Evolutionary conservation across 2,113 vertebrate species (phyloP), one percentile per base, ranked within the genome.

Genomic region (Urocolius indicus): DNA sequence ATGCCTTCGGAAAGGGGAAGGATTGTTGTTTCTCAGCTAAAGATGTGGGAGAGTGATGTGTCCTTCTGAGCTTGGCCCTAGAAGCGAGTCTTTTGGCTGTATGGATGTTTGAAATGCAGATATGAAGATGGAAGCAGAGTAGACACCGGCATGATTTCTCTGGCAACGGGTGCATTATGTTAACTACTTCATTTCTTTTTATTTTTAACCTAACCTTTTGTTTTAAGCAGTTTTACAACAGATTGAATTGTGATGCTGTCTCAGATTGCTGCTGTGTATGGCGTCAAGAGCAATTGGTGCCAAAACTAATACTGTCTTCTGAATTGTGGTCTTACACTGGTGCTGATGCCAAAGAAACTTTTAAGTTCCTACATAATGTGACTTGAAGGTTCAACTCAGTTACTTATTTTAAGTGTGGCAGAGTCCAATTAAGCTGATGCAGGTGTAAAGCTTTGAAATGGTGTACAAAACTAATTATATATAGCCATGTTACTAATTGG

Each of bases 391-490:
- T 63, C n/a, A 72, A 76, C 34, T 81, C 6, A 5, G 54, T 58
- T 67, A 19, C 23, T 76, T 58, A 76, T 77, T 80, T 77, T 2
- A n/a, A 72, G 58, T 65, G 59, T n/a, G 18, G 79, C 45, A 59
- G n/a, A 86, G 85, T 71, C 59, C 55, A 90, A 7, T 94, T 83
- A 83, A 80, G 63, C 24, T 73, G 85, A 7, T 83, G 59, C 91
- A 90, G 79, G 80, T 92, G 86, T 59, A 59, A 18, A 73, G 76
- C 55, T 92, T 73, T 80, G 55, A 80, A 90, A 55, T 92, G 22
- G 8, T 71, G 26, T 52, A 15, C 74, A 72, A 48, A 92, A 45
- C 63, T 92, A 74, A 87, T 90, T 67, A n/a, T 13, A 67, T 65
- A n/a, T n/a, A n/a, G 67, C 72, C 43, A 51, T 51, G 34, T n/a